Conservation (phyloP, 2,888 invertebrate genomes). For the Trichacis sp. region DNA sequence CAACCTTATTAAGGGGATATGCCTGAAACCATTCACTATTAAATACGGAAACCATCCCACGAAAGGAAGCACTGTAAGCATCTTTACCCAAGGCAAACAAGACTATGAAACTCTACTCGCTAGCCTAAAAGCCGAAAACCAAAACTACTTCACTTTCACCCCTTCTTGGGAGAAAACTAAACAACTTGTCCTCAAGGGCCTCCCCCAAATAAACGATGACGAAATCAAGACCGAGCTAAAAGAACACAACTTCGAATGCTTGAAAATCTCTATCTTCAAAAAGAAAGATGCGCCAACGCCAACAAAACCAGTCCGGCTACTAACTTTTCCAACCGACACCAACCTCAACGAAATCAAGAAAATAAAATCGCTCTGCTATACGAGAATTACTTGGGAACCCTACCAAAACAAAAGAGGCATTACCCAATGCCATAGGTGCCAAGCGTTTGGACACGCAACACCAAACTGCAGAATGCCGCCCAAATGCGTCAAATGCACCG, state of each 20-base stretch:
- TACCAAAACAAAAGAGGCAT: conserved; percentile 17
- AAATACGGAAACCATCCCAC: too few species aligned
- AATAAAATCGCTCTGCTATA: conserved; percentile 6
- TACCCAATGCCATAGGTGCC: conserved; percentile 24
- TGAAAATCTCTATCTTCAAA: conserved; percentile 3
- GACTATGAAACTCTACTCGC: background rate
- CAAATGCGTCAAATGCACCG: conserved; percentile 19
- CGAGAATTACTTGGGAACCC: conserved; percentile 6
- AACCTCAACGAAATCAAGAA: conserved; percentile 5
- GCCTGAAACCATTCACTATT: too few species aligned
- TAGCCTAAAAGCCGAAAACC: background rate
- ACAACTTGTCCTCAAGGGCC: conserved; percentile 11
- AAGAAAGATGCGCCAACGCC: conserved; percentile 1
- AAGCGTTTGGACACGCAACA: conserved; percentile 14
- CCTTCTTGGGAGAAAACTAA: conserved; percentile 19
- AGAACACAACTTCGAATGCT: background rate
- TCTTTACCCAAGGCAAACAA: too few species aligned
- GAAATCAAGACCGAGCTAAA: conserved; percentile 2
- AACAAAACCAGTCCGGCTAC: background rate
- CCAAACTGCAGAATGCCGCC: conserved; percentile 7
- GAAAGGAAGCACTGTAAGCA: too few species aligned
- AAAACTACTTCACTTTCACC: conserved; percentile 7
- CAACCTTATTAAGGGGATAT: too few species aligned
- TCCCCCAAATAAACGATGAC: conserved; percentile 1
- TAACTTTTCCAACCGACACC: background rate